A percentile compares a stretch with the other conserved stretches of the same genome.
Evolutionary conservation across 2,797 vertebrate genomes (phyloP).

Genomic region (Notamacropus eugenii): DNA sequence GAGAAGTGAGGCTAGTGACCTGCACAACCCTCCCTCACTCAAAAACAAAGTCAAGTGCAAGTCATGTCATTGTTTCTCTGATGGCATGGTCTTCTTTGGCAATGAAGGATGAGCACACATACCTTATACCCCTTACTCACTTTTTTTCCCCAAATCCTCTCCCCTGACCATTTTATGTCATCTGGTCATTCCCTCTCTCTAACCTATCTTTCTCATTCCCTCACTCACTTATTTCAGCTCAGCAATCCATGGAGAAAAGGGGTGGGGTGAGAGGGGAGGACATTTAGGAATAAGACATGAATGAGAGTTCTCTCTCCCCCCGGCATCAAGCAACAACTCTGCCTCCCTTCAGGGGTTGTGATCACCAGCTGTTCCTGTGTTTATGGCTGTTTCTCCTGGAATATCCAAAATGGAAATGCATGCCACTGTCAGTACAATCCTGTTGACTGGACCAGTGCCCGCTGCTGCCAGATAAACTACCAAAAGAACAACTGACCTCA

Average conservation of each 20-base stretch:
- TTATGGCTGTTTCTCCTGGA: constrained; percentile 56
- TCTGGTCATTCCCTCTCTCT: background rate
- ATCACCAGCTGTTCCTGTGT: constrained; percentile 59
- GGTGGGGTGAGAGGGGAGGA: background rate
- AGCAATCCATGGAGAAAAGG: background rate
- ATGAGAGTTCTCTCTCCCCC: background rate
- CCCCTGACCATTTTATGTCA: background rate
- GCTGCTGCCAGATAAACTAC: background rate
- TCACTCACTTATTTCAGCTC: background rate
- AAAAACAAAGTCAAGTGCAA: too few relatives aligned
- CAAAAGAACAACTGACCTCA: background rate
- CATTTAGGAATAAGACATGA: background rate
- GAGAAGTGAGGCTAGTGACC: too few relatives aligned
- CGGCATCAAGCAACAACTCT: background rate
- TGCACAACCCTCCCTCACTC: too few relatives aligned
- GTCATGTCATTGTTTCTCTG: too few relatives aligned
- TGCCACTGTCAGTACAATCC: constrained; percentile 46
- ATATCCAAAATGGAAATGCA: background rate
- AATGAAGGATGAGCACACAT: too few relatives aligned
- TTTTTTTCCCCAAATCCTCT: too few relatives aligned
- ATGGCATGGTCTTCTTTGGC: too few relatives aligned
- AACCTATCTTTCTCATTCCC: background rate
- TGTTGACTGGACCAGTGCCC: constrained; percentile 40
- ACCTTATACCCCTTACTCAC: background rate
- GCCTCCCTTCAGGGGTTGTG: background rate